Evolutionary conservation across 2,113 vertebrate genomes (phyloP).

Genomic region (Aspiorhynchus laticeps): DNA sequence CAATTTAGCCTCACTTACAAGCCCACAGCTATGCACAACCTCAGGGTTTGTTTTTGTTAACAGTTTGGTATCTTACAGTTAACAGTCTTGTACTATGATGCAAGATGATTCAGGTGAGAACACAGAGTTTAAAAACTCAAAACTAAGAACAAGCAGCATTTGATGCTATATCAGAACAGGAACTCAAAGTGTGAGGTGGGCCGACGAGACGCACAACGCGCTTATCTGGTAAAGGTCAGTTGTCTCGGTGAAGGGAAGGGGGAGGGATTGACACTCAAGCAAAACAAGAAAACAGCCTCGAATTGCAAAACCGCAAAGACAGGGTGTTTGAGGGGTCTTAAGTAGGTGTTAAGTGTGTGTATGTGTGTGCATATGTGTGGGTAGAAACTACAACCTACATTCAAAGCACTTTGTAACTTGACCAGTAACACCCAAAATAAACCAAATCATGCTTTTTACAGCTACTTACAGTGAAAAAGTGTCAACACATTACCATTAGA

Average conservation of each 20-base stretch:
- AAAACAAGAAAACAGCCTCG: conserved; percentile 51
- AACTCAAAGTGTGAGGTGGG: conserved; percentile 9
- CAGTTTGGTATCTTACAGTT: not conserved
- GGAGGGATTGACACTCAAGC: conserved; percentile 50
- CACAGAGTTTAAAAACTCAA: not conserved
- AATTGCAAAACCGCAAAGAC: conserved; percentile 12
- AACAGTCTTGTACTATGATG: not conserved
- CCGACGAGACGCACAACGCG: not conserved
- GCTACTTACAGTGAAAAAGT: not conserved
- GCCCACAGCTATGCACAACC: not conserved
- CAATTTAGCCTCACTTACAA: not conserved
- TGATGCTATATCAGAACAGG: not conserved
- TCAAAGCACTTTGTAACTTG: not conserved
- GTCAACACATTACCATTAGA: not conserved
- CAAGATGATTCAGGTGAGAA: not conserved
- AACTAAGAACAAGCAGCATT: not conserved
- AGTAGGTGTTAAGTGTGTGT: conserved; percentile 5
- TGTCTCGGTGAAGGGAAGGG: conserved; percentile 18
- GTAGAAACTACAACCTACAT: not conserved
- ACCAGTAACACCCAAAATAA: conserved; percentile 14
- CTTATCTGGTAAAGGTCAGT: conserved; percentile 48
- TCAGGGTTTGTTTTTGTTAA: not conserved
- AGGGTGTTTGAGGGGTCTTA: conserved; percentile 29
- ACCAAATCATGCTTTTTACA: not conserved
- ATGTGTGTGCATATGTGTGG: conserved; percentile 18